Evolutionary conservation across 2,888 invertebrate genomes (phyloP), one percentile per base, ranked within the genome.

Genomic region (Orthosia cruda): DNA sequence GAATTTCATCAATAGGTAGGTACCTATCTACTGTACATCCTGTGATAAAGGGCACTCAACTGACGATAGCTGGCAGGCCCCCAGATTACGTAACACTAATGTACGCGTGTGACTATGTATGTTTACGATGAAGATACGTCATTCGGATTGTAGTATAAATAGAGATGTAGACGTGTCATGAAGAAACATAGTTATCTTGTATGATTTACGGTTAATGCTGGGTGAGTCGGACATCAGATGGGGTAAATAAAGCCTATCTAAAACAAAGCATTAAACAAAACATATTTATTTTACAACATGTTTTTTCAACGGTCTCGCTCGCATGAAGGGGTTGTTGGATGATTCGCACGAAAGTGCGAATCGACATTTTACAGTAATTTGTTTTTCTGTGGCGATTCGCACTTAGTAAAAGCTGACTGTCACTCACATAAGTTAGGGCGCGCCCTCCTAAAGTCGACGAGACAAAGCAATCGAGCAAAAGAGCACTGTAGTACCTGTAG

Each of bases 11-110:
- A 18, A 40, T 26, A 26, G 26, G 26, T 40, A 40, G 40, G 9
- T 40, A 40, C 9, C 40, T 40, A 40, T 40, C 9, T 40, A 40
- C 40, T 40, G 40, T 47, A 13, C 55, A 57, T 65, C 52, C 52
- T 32, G 63, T 54, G 67, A 65, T 71, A 71, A 62, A 67, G 65
- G 71, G 65, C 83, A 77, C 40, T 83, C 79, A 62, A 70, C 80
- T 78, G 45, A 50, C 71, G 49, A 9, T 83, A 78, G 59, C 61
- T 80, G 84, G 80, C 80, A 83, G 26, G 62, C 79, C 80, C 57
- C 79, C 84, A 83, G 57, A 2, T 83, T 79, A 62, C 65, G 65
- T 71, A 80, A 79, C 11, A 18, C 3, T 7, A 16, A 20, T 32
- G 9, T 47, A 13, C n/a, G 45, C 23, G 32, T 52, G 13, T 26